Conservation (phyloP, 35 echinoderm and acorn worm genomes). For the Holothuria glaberrima region DNA sequence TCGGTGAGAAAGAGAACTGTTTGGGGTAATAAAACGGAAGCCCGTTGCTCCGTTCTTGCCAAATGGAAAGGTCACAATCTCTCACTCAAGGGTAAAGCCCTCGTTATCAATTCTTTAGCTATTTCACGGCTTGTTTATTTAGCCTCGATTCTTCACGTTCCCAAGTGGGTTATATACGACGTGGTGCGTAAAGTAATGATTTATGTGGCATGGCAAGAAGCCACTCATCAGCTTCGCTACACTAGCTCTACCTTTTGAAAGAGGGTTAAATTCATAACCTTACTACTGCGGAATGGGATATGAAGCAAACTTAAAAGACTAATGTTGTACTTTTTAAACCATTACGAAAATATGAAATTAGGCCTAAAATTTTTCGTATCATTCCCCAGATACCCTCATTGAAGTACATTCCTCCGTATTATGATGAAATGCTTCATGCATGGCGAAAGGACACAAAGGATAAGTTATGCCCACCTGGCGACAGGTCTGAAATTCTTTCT, state of each 20-base stretch:
- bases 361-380: neutral
- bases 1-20: neutral
- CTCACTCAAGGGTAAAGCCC: constrained; percentile 20
- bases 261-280: neutral
- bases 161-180: neutral
- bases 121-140: neutral
- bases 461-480: neutral
- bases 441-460: neutral
- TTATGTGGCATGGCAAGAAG: constrained; percentile 24
- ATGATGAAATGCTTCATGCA: neutral
- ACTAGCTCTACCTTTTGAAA: neutral
- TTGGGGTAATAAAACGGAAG: neutral
- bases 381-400: too few relatives aligned
- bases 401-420: neutral
- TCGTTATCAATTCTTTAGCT: neutral
- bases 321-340: constrained; percentile 26
- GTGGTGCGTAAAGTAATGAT: neutral
- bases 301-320: neutral
- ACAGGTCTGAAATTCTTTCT: neutral
- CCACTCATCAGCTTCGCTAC: neutral
- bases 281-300: neutral
- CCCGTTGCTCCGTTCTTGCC: neutral
- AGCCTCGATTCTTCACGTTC: neutral
- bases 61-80: constrained; percentile 36
- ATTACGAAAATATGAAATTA: neutral